These are phyloP conservation scores for Anastatus disparis DNA, from an alignment of 1,140 invertebrate species.

Conservation along the genomic window DNA sequence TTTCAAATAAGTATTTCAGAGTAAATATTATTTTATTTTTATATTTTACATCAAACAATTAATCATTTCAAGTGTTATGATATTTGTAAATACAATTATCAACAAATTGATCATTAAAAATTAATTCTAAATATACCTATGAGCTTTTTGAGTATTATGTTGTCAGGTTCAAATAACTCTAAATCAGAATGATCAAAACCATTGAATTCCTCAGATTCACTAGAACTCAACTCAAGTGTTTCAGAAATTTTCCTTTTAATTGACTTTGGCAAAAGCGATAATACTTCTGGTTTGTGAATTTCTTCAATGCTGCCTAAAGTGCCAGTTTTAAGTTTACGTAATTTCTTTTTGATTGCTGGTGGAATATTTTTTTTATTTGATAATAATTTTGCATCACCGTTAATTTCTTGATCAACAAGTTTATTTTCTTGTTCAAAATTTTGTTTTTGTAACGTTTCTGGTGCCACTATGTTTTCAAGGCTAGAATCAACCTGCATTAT, in stretches of 20 bases:
- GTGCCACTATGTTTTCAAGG: slow-evolving; percentile 19
- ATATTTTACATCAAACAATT: too few relatives aligned
- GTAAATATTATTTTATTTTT: too few relatives aligned
- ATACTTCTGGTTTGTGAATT: background rate
- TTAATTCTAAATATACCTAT: slow-evolving; percentile 27
- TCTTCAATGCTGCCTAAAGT: background rate
- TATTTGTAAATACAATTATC: too few relatives aligned
- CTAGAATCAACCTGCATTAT: slow-evolving; percentile 27
- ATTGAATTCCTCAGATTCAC: slow-evolving; percentile 28
- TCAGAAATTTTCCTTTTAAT: slow-evolving; percentile 18
- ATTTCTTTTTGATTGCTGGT: slow-evolving; percentile 9
- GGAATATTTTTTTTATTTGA: slow-evolving; percentile 11
- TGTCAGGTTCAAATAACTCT: slow-evolving; percentile 8
- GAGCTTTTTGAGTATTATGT: slow-evolving; percentile 28
- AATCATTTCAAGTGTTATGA: too few relatives aligned
- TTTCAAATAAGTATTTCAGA: too few relatives aligned
- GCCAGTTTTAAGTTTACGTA: slow-evolving; percentile 16
- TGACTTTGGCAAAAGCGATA: background rate
- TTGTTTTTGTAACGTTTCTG: slow-evolving; percentile 8
- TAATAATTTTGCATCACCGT: slow-evolving; percentile 18
- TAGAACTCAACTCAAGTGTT: background rate
- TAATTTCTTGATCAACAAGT: background rate
- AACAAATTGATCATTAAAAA: too few relatives aligned
- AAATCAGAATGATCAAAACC: slow-evolving; percentile 24
- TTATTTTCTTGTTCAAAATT: background rate